These are phyloP conservation scores for Lepisosteus osseus DNA, from an alignment of 2,113 vertebrate species.

Conservation along the genomic window DNA sequence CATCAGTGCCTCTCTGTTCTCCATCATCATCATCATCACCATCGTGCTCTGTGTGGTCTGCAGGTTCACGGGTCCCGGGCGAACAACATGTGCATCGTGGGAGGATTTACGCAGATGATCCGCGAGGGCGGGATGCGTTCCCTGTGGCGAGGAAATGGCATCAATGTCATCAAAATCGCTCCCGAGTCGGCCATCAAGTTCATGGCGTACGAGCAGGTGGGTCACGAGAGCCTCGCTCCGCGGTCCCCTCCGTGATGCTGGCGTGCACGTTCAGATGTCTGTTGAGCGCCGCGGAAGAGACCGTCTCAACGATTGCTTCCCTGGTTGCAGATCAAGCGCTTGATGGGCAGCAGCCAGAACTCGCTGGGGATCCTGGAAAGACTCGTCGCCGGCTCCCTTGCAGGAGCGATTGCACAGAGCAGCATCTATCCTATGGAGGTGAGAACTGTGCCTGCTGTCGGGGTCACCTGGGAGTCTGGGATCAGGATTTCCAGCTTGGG, in stretches of 20 bases:
- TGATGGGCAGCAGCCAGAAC: constrained; percentile 88
- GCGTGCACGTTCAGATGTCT: background rate
- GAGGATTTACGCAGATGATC: constrained; percentile 89
- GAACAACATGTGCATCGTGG: constrained; percentile 85
- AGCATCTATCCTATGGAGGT: constrained; percentile 98
- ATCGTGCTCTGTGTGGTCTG: background rate
- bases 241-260: background rate
- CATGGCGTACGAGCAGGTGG: constrained; percentile 95
- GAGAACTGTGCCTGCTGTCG: constrained; percentile 30
- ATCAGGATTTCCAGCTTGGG: too few species aligned
- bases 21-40: background rate
- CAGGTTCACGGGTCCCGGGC: constrained; percentile 89
- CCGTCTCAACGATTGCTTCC: background rate
- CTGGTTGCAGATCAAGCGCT: constrained; percentile 77
- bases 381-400: constrained; percentile 85
- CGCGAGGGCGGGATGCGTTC: constrained; percentile 83
- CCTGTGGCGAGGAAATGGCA: constrained; percentile 91
- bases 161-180: constrained; percentile 93
- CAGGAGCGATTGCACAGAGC: constrained; percentile 88
- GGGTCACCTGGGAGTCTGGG: too few species aligned
- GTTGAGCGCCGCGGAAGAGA: background rate
- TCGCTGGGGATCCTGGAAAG: constrained; percentile 84
- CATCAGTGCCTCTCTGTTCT: background rate
- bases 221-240: background rate
- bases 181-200: constrained; percentile 95